Evolutionary conservation across 2,888 invertebrate genomes (phyloP).

Genomic region (Drosophila kokeensis): DNA sequence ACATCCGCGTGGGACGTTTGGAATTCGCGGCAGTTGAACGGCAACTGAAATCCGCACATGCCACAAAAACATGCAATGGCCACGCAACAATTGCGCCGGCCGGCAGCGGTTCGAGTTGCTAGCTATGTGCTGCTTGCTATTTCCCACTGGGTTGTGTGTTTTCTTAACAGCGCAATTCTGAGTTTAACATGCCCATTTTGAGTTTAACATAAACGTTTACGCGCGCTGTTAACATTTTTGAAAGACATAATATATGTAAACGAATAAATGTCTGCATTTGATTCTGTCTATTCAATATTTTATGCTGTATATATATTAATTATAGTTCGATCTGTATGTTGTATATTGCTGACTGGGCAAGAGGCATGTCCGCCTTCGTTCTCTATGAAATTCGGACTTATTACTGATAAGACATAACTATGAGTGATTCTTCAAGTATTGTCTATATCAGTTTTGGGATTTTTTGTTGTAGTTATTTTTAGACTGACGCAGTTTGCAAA

Average conservation of each 20-base stretch:
- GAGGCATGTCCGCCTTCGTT: neutral
- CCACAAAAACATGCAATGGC: constrained; percentile 52
- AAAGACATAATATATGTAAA: neutral
- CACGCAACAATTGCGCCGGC: constrained; percentile 65
- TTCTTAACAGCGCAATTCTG: constrained; percentile 36
- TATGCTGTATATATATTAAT: neutral
- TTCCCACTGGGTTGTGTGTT: constrained; percentile 42
- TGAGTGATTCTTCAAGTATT: constrained; percentile 8
- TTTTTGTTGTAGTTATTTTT: constrained; percentile 16
- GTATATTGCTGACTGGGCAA: too few species aligned
- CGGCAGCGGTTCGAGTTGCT: constrained; percentile 18
- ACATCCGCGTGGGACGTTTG: constrained; percentile 59
- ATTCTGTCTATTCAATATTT: neutral
- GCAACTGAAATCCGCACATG: constrained; percentile 73
- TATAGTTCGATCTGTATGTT: neutral
- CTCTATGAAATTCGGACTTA: neutral
- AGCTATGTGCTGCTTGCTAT: neutral
- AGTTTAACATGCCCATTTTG: constrained; percentile 37
- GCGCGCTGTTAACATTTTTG: constrained; percentile 21
- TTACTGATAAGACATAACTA: constrained; percentile 40
- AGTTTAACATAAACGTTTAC: constrained; percentile 19
- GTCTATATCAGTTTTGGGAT: constrained; percentile 12
- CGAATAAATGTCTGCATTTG: neutral
- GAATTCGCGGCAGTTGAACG: constrained; percentile 72
- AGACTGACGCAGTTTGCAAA: constrained; percentile 38